Evolutionary conservation across 2,888 invertebrate species (phyloP).

Genomic region (Marasmarcha lunaedactyla): DNA sequence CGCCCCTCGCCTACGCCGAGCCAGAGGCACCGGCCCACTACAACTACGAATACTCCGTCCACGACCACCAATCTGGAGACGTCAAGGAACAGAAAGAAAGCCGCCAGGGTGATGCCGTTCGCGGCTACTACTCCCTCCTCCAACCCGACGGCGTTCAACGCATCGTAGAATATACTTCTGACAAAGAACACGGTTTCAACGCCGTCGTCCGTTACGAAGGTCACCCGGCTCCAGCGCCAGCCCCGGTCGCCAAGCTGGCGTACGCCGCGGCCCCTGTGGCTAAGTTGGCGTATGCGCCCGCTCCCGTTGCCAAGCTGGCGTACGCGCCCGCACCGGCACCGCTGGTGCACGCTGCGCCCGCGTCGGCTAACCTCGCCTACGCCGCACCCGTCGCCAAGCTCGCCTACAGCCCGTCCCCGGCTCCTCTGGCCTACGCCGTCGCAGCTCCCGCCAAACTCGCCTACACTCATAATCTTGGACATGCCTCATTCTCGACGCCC

Average conservation of each 20-base stretch:
- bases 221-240: constrained; percentile 25
- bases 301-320: constrained; percentile 13
- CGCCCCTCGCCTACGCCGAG: constrained; percentile 32
- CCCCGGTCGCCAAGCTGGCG: constrained; percentile 1
- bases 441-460: constrained; percentile 21
- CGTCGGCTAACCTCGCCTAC: constrained; percentile 24
- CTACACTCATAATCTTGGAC: constrained; percentile 11
- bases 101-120: constrained; percentile 49
- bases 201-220: constrained; percentile 57
- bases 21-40: constrained; percentile 48
- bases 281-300: constrained; percentile 6
- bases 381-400: constrained; percentile 22
- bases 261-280: constrained; percentile 1
- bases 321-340: constrained; percentile 20
- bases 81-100: constrained; percentile 56
- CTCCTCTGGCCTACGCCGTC: constrained; percentile 11
- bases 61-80: constrained; percentile 52
- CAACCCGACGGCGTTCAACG: constrained; percentile 58
- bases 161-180: constrained; percentile 56
- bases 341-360: constrained; percentile 20
- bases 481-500: constrained; percentile 45
- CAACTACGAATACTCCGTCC: constrained; percentile 55
- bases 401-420: constrained; percentile 20
- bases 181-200: constrained; percentile 53
- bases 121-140: constrained; percentile 58